Percentiles rank a stretch among this genome's conserved stretches.
phyloP scores from a whole-genome alignment of 2,888 invertebrate genomes.

The Nasonia oneida region DNA sequence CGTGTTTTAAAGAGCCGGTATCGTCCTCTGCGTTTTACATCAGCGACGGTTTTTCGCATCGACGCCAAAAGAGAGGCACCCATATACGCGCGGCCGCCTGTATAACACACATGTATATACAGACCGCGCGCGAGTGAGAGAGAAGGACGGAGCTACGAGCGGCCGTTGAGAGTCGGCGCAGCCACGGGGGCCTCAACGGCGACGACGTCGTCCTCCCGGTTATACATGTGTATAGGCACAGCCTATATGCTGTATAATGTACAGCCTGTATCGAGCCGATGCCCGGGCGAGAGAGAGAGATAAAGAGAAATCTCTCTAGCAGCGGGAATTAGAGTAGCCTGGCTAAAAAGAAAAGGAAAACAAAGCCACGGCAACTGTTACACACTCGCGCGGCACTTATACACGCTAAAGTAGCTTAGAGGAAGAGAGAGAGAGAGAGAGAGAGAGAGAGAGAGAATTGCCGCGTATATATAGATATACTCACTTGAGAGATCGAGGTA shows the following conservation, averaged over 20 bases:
- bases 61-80: not conserved
- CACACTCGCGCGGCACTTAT: not conserved
- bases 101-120: not conserved
- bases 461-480: not conserved
- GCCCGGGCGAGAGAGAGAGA: not conserved
- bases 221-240: not conserved
- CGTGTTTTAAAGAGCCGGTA: not conserved
- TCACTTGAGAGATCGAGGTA: not conserved
- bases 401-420: not conserved
- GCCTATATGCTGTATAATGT: not conserved
- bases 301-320: not conserved
- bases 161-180: conserved; percentile 2
- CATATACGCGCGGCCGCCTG: not conserved
- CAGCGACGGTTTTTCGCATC: not conserved
- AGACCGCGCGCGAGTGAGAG: not conserved
- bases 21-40: not conserved
- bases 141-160: not conserved
- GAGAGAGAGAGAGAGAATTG: not conserved
- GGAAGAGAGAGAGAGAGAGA: not conserved
- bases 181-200: not conserved
- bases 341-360: conserved; percentile 22
- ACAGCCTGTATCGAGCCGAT: not conserved
- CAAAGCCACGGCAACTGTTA: not conserved
- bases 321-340: not conserved
- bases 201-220: conserved; percentile 4